Percentiles rank a stretch among this genome's conserved stretches.
Conservation (phyloP, 2,888 invertebrate genomes). For the Harpalus rufipes region DNA sequence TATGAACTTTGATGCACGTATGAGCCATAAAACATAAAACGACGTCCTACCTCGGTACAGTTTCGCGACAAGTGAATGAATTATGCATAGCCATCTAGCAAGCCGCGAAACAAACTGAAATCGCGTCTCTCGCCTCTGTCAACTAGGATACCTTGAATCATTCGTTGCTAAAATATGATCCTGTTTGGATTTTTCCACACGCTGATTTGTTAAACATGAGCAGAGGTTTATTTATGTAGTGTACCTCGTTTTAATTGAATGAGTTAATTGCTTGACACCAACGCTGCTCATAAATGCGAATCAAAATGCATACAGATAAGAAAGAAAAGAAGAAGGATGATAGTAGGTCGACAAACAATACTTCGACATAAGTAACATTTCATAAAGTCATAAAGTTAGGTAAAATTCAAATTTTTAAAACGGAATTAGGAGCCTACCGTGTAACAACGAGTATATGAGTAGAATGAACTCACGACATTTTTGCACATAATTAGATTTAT, state of each 20-base stretch:
- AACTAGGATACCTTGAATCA: constrained; percentile 27
- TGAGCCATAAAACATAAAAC: neutral
- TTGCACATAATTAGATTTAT: too few relatives aligned
- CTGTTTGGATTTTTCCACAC: constrained; percentile 19
- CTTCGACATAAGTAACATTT: too few relatives aligned
- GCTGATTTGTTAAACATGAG: constrained; percentile 45
- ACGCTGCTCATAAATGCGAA: constrained; percentile 21
- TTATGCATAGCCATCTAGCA: constrained; percentile 36
- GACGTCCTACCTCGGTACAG: constrained; percentile 11
- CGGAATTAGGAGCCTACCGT: too few relatives aligned
- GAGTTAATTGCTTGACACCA: constrained; percentile 42
- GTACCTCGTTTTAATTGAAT: constrained; percentile 48
- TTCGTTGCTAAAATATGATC: constrained; percentile 19
- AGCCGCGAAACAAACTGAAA: constrained; percentile 40
- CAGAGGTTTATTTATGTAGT: constrained; percentile 36
- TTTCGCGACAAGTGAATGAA: constrained; percentile 50
- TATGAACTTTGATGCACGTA: constrained; percentile 5
- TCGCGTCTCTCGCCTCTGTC: constrained; percentile 6
- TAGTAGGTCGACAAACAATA: neutral
- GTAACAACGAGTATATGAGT: too few relatives aligned
- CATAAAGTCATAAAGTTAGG: too few relatives aligned
- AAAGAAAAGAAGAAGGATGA: neutral
- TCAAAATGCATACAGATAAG: neutral
- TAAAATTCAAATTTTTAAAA: too few relatives aligned
- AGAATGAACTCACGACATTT: too few relatives aligned